Evolutionary conservation across 2,888 invertebrate genomes (phyloP).

Genomic region (Macroteleia sp.): DNA sequence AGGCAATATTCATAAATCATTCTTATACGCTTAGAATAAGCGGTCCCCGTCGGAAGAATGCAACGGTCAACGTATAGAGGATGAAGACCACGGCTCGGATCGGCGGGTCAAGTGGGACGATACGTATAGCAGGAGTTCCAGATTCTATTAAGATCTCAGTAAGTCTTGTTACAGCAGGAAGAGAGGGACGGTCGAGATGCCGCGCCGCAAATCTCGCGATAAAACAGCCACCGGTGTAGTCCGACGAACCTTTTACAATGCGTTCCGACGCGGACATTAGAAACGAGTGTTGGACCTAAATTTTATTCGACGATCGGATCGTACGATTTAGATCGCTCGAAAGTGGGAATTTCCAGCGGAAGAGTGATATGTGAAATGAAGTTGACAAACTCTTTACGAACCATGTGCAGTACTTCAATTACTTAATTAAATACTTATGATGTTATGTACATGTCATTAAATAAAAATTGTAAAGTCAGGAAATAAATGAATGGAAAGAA

Average conservation of each 20-base stretch:
- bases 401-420: no score
- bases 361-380: conserved; percentile 1
- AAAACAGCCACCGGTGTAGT: conserved; percentile 78
- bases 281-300: conserved; percentile 62
- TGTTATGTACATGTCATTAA: no score
- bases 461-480: no score
- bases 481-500: no score
- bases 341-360: conserved; percentile 24
- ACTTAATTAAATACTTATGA: no score
- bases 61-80: conserved; percentile 70
- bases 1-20: conserved; percentile 84
- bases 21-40: conserved; percentile 83
- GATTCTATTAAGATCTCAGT: conserved; percentile 84
- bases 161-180: conserved; percentile 83
- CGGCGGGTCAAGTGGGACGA: conserved; percentile 63
- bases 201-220: conserved; percentile 84
- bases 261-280: conserved; percentile 63
- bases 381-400: no score
- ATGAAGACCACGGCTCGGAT: conserved; percentile 63
- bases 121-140: conserved; percentile 73
- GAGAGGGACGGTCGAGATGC: conserved; percentile 67
- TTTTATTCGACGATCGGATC: conserved; percentile 57
- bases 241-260: conserved; percentile 58
- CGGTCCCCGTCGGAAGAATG: conserved; percentile 70
- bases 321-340: conserved; percentile 34